Evolutionary conservation across 2,113 vertebrate species (phyloP).

Genomic region (Nyctereutes procyonoides): DNA sequence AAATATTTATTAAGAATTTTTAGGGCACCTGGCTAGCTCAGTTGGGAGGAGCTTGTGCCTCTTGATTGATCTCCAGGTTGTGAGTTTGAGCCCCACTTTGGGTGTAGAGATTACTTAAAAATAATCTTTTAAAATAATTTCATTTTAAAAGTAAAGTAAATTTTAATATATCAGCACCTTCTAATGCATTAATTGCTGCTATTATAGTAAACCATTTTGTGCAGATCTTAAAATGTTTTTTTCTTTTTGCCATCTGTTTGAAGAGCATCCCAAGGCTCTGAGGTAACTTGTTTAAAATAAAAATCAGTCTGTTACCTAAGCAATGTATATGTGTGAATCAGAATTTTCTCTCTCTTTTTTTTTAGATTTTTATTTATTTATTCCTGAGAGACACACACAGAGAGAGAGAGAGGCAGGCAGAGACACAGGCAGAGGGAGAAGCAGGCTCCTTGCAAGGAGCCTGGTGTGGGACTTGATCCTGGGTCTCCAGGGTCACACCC

Average conservation of each 20-base stretch:
- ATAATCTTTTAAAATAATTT: background rate
- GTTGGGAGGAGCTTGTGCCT: background rate
- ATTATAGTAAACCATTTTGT: background rate
- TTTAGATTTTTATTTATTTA: too few relatives aligned
- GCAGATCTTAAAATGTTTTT: background rate
- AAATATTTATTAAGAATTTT: slow-evolving; percentile 26
- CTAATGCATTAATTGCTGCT: background rate
- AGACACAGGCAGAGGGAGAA: too few relatives aligned
- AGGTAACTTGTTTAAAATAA: slow-evolving; percentile 3
- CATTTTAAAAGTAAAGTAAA: slow-evolving; percentile 23
- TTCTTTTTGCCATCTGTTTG: background rate
- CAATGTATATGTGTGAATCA: background rate
- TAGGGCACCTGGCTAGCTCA: background rate
- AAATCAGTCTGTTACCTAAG: background rate
- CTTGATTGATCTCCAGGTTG: background rate
- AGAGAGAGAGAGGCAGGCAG: too few relatives aligned
- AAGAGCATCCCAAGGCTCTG: background rate
- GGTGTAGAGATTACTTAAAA: background rate
- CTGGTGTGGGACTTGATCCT: too few relatives aligned
- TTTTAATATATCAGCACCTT: background rate
- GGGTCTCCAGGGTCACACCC: too few relatives aligned
- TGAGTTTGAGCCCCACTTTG: background rate
- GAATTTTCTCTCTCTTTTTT: background rate
- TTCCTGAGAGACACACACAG: too few relatives aligned
- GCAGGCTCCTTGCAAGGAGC: too few relatives aligned